A percentile compares a stretch with the other conserved stretches of the same genome.
These are phyloP conservation scores for Heliconius erato DNA, from an alignment of 2,888 invertebrate genomes.

Conservation along the genomic window DNA sequence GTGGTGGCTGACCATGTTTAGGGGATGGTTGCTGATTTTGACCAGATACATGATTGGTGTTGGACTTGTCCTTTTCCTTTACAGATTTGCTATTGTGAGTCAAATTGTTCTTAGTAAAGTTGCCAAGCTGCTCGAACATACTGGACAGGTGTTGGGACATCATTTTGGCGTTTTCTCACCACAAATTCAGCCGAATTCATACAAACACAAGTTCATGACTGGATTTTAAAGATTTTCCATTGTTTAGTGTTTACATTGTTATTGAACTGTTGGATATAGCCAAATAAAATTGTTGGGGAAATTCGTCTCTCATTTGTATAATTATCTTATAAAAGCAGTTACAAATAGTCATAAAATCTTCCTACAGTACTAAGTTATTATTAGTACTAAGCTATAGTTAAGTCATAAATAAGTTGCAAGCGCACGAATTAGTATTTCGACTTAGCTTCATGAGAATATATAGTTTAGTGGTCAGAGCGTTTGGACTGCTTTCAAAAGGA, in stretches of 20 bases:
- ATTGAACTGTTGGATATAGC: constrained; percentile 19
- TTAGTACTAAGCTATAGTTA: too few species aligned
- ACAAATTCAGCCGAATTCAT: constrained; percentile 67
- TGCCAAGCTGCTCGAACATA: constrained; percentile 84
- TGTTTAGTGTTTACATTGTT: constrained; percentile 33
- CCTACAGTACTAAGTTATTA: too few species aligned
- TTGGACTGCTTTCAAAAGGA: too few species aligned
- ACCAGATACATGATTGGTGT: constrained; percentile 69
- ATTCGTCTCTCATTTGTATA: constrained; percentile 32
- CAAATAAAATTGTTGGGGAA: constrained; percentile 27
- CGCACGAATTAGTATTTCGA: too few species aligned
- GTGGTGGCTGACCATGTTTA: constrained; percentile 69
- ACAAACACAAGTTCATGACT: constrained; percentile 66
- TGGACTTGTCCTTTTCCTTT: constrained; percentile 77
- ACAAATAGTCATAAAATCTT: too few species aligned
- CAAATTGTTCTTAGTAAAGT: constrained; percentile 83
- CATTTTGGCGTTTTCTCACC: constrained; percentile 63
- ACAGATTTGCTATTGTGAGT: constrained; percentile 74
- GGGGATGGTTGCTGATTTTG: constrained; percentile 70
- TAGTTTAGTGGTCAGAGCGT: too few species aligned
- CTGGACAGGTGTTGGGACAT: constrained; percentile 83
- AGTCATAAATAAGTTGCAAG: too few species aligned
- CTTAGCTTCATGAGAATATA: too few species aligned
- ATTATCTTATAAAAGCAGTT: too few species aligned
- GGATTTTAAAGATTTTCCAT: constrained; percentile 38